Base-by-base conservation (phyloP, 2,797 vertebrate genomes). In the Lagocephalus sceleratus region DNA sequence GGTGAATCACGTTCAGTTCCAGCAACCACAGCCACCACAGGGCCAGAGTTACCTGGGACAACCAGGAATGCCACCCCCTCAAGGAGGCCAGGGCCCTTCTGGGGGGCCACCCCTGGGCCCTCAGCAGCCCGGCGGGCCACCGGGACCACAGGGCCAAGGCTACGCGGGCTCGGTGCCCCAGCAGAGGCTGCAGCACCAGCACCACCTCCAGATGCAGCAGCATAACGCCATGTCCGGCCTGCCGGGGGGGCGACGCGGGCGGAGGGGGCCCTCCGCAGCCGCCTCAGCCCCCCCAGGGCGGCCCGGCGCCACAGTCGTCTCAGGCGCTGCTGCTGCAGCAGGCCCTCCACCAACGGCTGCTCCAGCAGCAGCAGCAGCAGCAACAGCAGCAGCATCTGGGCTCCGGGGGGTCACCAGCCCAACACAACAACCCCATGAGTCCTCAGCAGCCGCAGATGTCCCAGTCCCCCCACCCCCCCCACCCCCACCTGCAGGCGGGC, bases 361-460 rank as follows among this genome's bases (percentile, higher is more conserved):
- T 97, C 26, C 93, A 96, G 65, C 95, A 96, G 77, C 94, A 95
- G 87, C 93, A 94, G 56, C 94, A 96, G 39, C 93, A 96, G 65
- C 95, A 96, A 76, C 94, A 95, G 87, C 93, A 95, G 59, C 94
- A 94, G 56, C 94, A 96, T 57, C 91, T 96, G 61, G 94, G 93
- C 64, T 62, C 87, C 0, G 93, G 93, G 1, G 84, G 88, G 16
- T 92, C 91, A 0, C 89, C 90, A 57, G 94, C 75, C 84, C 95
- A 83, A 80, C 94, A 89, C 92, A 96, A 87, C 78, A 97, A 94
- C 52, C 95, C 96, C 54, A 99, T 99, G 94, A 99, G 97, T 74
- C 96, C 96, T 19, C 89, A 91, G 79, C 89, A 87, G 66, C 89
- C 85, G 67, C 90, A 89, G 75, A 88, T 95, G 89, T 89, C 94